These are phyloP conservation scores for Cyanistes caeruleus DNA, from an alignment of 2,113 vertebrate species.

Conservation along the genomic window DNA sequence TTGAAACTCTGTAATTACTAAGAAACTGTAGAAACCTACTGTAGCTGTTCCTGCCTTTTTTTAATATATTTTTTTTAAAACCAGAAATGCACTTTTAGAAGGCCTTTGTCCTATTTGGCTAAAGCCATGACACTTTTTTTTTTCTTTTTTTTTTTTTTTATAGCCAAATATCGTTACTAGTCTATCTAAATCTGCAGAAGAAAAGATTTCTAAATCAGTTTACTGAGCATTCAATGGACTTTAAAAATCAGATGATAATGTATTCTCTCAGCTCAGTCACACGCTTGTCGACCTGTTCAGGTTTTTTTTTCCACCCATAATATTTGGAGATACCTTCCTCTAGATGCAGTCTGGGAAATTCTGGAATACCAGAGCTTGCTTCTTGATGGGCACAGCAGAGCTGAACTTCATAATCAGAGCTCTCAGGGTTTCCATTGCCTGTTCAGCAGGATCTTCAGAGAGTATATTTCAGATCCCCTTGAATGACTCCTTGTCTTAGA, in stretches of 20 bases:
- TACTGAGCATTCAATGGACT: not conserved
- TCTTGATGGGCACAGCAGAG: not conserved
- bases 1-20: constrained; percentile 66
- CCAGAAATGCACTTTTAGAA: not conserved
- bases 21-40: constrained; percentile 55
- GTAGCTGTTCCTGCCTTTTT: constrained; percentile 51
- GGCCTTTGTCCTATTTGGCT: constrained; percentile 34
- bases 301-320: not conserved
- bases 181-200: not conserved
- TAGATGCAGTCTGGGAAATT: not conserved
- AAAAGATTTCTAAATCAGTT: not conserved
- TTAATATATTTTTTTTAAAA: not conserved
- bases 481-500: constrained; percentile 34
- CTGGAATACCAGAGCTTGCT: not conserved
- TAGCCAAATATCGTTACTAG: not conserved
- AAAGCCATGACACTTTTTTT: not conserved
- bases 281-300: not conserved
- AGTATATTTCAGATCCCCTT: constrained; percentile 14
- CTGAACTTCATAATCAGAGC: not conserved
- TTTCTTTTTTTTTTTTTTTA: not conserved
- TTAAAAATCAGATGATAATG: not conserved
- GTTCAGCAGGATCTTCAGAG: not conserved
- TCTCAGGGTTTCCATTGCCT: constrained; percentile 9
- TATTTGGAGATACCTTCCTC: not conserved
- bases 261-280: not conserved